Conservation (phyloP, 1,140 invertebrate genomes). For the Trachymyrmex cornetzi region DNA sequence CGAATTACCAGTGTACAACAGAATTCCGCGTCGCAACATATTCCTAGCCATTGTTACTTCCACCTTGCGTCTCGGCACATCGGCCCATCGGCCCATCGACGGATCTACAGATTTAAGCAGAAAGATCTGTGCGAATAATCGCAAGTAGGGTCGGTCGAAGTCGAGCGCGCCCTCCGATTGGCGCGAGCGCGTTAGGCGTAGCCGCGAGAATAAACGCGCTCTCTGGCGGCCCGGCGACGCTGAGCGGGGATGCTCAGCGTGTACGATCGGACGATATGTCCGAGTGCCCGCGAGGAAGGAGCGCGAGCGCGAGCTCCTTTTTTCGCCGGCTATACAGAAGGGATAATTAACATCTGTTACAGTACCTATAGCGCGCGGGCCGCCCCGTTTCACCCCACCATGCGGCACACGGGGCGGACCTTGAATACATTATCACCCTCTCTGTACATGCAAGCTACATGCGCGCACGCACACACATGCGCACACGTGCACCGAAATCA, state of each 20-base stretch:
- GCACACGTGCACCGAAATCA: slow-evolving; percentile 27
- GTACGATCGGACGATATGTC: slow-evolving; percentile 71
- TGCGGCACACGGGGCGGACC: slow-evolving; percentile 82
- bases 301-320: slow-evolving; percentile 72
- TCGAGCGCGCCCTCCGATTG: slow-evolving; percentile 68
- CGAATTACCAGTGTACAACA: not conserved
- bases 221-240: slow-evolving; percentile 4
- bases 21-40: not conserved
- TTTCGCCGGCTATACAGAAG: slow-evolving; percentile 81
- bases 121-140: slow-evolving; percentile 61
- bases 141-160: slow-evolving; percentile 64
- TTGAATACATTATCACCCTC: slow-evolving; percentile 86
- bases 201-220: slow-evolving; percentile 61
- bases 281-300: slow-evolving; percentile 62
- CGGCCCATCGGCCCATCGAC: slow-evolving; percentile 24
- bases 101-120: slow-evolving; percentile 53
- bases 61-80: not conserved
- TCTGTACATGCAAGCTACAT: slow-evolving; percentile 72
- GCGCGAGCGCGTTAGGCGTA: slow-evolving; percentile 68
- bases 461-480: not conserved
- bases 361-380: slow-evolving; percentile 82
- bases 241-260: slow-evolving; percentile 59
- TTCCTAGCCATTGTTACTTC: slow-evolving; percentile 14
- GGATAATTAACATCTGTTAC: slow-evolving; percentile 87
- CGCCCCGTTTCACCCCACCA: slow-evolving; percentile 85